Percentiles rank a stretch among this genome's conserved stretches.
Conservation (phyloP, 2,888 invertebrate genomes). For the Cancer borealis region DNA sequence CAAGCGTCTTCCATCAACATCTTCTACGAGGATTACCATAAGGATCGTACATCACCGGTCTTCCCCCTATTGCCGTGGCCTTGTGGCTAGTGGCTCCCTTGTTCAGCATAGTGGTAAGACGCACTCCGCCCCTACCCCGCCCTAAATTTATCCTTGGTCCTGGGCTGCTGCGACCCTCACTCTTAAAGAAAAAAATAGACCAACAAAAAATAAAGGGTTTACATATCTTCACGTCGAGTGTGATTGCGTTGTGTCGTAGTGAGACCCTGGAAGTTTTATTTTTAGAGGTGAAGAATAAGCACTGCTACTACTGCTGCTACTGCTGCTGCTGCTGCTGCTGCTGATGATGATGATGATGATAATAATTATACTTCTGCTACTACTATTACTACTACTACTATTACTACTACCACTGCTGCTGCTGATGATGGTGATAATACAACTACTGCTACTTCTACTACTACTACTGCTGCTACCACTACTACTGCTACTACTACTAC, state of each 20-base stretch:
- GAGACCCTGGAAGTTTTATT: neutral
- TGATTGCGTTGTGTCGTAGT: neutral
- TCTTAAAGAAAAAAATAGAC: neutral
- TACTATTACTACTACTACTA: neutral
- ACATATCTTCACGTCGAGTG: neutral
- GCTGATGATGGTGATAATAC: too few species aligned
- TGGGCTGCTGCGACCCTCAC: neutral
- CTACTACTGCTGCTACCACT: too few species aligned
- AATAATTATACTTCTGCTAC: neutral
- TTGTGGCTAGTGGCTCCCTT: neutral
- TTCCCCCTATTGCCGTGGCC: neutral
- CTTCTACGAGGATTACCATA: neutral
- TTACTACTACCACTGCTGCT: neutral
- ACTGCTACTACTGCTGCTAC: too few species aligned
- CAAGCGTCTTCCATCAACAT: neutral
- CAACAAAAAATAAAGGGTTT: neutral
- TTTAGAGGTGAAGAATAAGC: neutral
- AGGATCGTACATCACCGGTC: neutral
- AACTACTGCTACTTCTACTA: too few species aligned
- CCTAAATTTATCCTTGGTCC: constrained; percentile 13
- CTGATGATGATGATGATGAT: neutral
- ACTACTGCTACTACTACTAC: too few species aligned
- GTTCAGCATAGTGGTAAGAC: neutral
- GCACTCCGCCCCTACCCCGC: constrained; percentile 25
- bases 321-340: too few species aligned